phyloP scores from a whole-genome alignment of 1,140 invertebrate species.

The Halictus rubicundus region DNA sequence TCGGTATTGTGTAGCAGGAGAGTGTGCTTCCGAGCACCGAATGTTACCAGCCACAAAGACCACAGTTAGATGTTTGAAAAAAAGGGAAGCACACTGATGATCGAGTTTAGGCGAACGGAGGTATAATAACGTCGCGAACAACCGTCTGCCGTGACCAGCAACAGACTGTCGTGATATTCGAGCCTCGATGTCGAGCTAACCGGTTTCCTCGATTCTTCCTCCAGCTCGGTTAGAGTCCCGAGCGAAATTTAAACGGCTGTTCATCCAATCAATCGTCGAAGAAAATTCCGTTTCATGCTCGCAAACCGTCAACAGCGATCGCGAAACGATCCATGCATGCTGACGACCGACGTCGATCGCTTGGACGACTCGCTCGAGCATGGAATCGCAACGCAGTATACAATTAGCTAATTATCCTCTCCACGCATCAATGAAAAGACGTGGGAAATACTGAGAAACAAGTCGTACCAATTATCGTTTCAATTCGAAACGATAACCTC shows the following conservation, averaged over 20 bases:
- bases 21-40: neutral
- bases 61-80: neutral
- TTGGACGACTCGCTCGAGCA: neutral
- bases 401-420: neutral
- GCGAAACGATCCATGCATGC: neutral
- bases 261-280: neutral
- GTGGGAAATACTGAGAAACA: neutral
- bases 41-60: neutral
- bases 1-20: neutral
- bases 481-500: neutral
- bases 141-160: slow-evolving; percentile 9
- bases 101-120: neutral
- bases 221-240: neutral
- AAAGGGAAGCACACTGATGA: neutral
- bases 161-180: slow-evolving; percentile 28
- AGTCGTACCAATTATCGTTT: neutral
- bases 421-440: neutral
- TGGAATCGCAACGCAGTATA: neutral
- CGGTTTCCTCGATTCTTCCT: slow-evolving; percentile 32
- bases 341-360: neutral
- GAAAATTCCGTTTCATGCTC: neutral
- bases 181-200: neutral
- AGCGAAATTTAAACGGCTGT: neutral
- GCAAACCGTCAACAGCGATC: neutral
- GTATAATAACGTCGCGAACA: slow-evolving; percentile 2